These are phyloP conservation scores for Porites cylindrica DNA, from an alignment of 92 coral and sea anemone species.

Conservation along the genomic window DNA sequence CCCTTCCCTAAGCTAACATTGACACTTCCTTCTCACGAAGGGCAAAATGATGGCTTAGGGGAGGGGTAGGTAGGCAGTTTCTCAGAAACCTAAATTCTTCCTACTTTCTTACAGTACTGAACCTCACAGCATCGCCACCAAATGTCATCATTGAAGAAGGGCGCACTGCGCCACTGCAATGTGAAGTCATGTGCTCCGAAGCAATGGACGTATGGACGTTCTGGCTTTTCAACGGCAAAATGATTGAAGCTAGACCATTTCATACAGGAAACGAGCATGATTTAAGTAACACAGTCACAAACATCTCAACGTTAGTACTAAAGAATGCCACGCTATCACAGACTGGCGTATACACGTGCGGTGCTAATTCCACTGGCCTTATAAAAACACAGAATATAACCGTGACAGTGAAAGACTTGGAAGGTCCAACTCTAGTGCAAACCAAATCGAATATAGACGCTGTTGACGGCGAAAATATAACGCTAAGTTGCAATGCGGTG, in stretches of 20 bases:
- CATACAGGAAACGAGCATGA: neutral
- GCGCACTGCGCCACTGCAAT: neutral
- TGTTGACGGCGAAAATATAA: neutral
- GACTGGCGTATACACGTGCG: constrained; percentile 30
- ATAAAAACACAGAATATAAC: neutral
- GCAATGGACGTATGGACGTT: neutral
- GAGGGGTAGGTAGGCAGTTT: no score
- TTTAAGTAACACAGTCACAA: neutral
- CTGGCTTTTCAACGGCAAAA: constrained; percentile 28
- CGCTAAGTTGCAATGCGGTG: constrained; percentile 5
- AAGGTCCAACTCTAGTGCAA: neutral
- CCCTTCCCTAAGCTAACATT: no score
- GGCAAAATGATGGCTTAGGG: no score
- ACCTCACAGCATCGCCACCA: neutral
- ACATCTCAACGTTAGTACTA: neutral
- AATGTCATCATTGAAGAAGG: constrained; percentile 15
- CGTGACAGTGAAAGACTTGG: neutral
- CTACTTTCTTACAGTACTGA: neutral
- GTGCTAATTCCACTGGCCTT: neutral
- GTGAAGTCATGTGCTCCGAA: neutral
- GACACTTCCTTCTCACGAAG: no score
- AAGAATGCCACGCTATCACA: constrained; percentile 16
- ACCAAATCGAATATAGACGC: neutral
- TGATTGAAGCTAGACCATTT: neutral
- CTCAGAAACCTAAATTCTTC: neutral